Base-by-base conservation (phyloP, 2,113 vertebrate genomes). In the Leptodactylus fuscus region DNA sequence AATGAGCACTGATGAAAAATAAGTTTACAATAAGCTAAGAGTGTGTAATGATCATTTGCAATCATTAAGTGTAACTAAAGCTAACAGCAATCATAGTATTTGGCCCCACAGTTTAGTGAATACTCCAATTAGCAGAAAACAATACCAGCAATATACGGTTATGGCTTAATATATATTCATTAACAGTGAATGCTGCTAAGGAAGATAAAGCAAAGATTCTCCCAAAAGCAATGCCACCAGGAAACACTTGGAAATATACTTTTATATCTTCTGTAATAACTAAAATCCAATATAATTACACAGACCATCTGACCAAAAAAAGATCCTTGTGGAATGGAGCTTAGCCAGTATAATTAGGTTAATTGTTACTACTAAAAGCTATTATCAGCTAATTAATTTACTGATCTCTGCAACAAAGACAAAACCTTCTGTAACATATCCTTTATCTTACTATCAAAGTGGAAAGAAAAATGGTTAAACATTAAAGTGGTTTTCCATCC, bases 351-450 rank as follows among this genome's bases (percentile, higher is more conserved):
- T 76, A 90, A 83, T 2, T 67, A 69, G 87, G 88, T 88, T 90
- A 88, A 88, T 90, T 34, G 85, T 80, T 44, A 80, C 41, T 69
- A 82, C 73, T 81, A 88, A 58, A 67, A 73, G 88, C 82, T 76
- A 87, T 87, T 86, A 88, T 87, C 87, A 89, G 27, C 87, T 91
- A 85, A 91, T 91, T 91, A 91, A 91, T 89, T 92, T 89, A 87
- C 89, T 90, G 90, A 91, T 91, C 90, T 87, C 13, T 7, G 71
- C 87, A 82, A 90, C 85, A 88, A 58, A 89, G 88, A 87, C 81
- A 85, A 79, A 70, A 69, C 92, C 92, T 93, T 91, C 91, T 94
- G 92, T 51, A 84, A 73, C 70, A 24, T 46, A n/a, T n/a, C n/a
- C n/a, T n/a, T n/a, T n/a, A n/a, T n/a, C n/a, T n/a, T n/a, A n/a